phyloP scores from a whole-genome alignment of 2,888 invertebrate species.

The Pseudanteris insignis region DNA sequence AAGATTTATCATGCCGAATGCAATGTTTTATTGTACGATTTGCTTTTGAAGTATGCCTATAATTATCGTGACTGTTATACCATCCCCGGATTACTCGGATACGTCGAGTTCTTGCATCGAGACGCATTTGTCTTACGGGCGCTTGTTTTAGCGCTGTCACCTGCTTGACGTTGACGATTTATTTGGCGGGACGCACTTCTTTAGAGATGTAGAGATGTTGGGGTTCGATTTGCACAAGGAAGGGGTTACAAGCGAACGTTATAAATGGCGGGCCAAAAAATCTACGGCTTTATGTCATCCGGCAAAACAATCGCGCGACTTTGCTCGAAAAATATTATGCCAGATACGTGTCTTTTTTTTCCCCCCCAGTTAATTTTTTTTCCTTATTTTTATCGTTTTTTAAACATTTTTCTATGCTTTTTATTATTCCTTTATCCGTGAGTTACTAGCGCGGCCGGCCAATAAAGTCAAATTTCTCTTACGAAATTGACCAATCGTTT shows the following conservation, averaged over 20 bases:
- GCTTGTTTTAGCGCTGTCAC: conserved; percentile 48
- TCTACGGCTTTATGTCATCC: conserved; percentile 39
- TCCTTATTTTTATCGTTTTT: background rate
- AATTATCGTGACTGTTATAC: conserved; percentile 43
- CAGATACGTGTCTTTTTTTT: conserved; percentile 22
- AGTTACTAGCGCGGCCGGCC: conserved; percentile 24
- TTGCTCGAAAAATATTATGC: conserved; percentile 38
- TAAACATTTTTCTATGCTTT: too few species aligned
- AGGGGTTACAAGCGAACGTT: conserved; percentile 43
- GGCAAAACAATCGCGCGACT: conserved; percentile 36
- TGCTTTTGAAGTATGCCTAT: conserved; percentile 36
- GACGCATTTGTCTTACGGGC: conserved; percentile 46
- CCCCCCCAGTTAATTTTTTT: background rate
- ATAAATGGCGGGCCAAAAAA: conserved; percentile 41
- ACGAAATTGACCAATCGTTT: conserved; percentile 17
- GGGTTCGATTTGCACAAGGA: conserved; percentile 45
- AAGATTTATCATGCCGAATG: background rate
- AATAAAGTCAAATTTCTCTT: conserved; percentile 37
- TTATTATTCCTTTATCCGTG: conserved; percentile 1
- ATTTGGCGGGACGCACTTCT: conserved; percentile 45
- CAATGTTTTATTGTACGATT: conserved; percentile 18
- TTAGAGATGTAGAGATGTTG: conserved; percentile 46
- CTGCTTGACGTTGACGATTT: conserved; percentile 48
- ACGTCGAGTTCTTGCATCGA: conserved; percentile 47
- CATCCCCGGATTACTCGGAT: conserved; percentile 43